Conservation (phyloP, 2,888 invertebrate species). For the Phalera bucephala region DNA sequence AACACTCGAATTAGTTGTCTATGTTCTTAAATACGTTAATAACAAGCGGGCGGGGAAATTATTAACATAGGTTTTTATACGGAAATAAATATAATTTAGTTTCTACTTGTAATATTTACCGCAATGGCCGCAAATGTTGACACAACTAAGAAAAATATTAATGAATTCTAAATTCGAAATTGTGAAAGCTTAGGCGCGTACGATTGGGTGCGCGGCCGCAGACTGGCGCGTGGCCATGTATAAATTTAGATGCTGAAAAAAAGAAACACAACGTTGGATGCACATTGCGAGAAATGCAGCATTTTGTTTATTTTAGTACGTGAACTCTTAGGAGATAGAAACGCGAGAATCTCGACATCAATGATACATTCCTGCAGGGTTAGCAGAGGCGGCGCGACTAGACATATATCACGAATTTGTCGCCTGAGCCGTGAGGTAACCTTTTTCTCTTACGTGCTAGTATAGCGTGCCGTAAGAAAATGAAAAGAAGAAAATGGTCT, state of each 20-base stretch:
- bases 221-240: slow-evolving; percentile 76
- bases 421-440: too few species aligned
- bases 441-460: too few species aligned
- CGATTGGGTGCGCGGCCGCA: slow-evolving; percentile 61
- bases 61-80: background rate
- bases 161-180: slow-evolving; percentile 20
- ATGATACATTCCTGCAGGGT: background rate
- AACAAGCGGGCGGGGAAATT: slow-evolving; percentile 2
- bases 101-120: slow-evolving; percentile 62
- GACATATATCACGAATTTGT: too few species aligned
- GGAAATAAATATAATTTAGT: too few species aligned
- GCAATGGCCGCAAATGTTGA: slow-evolving; percentile 30
- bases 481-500: too few species aligned
- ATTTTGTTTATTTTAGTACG: slow-evolving; percentile 62
- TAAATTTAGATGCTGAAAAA: slow-evolving; percentile 76
- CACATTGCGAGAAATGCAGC: slow-evolving; percentile 76
- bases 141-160: slow-evolving; percentile 2
- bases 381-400: too few species aligned
- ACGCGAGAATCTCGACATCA: slow-evolving; percentile 22
- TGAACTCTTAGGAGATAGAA: slow-evolving; percentile 44
- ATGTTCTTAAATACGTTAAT: background rate
- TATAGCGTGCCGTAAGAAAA: too few species aligned
- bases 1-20: slow-evolving; percentile 8
- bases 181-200: slow-evolving; percentile 51
- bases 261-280: slow-evolving; percentile 59